Evolutionary conservation across 1,140 invertebrate genomes (phyloP), one percentile per base, ranked within the genome.

Genomic region (Oscheius sp.): DNA sequence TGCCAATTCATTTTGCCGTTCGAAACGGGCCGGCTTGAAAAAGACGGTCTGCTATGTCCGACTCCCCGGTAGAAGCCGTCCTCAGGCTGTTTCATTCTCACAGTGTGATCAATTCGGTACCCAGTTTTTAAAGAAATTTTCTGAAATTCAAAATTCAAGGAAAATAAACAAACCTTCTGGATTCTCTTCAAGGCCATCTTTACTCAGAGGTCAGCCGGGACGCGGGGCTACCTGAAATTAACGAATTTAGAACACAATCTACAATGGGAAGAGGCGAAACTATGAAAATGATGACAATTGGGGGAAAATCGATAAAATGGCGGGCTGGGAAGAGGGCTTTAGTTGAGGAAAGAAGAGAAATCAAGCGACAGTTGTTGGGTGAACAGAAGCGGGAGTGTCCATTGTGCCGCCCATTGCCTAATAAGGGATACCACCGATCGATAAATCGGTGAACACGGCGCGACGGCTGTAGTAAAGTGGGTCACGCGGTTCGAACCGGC

Each of bases 171-270:
- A 23, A 75, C 73, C 73, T 77, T 77, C 67, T 77, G 76, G 61
- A 77, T 77, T 36, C 76, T 68, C 66, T 77, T 77, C 23, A 77
- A 49, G 52, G 76, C 76, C 76, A 77, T 77, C 15, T 71, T 28
- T 67, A 10, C 4, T 68, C 2, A 38, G 63, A 20, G 23, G 59
- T 20, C 13, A 29, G 52, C n/a, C 32, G 32, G 63, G 23, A 23
- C 3, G 63, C n/a, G 18, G 2, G 35, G 23, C 36, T 55, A 55
- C 49, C 49, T 55, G 49, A 55, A 55, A 55, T 20, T 23, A n/a
- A 42, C 7, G 7, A n/a, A n/a, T 10, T 42, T 42, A 42, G 38
- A 42, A n/a, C 7, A n/a, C n/a, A n/a, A 10, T 42, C 38, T n/a
- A n/a, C 7, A 42, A 42, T n/a, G n/a, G n/a, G n/a, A 42, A 10